phyloP scores from a whole-genome alignment of 2,888 invertebrate species.

The Chymomyza amoena region DNA sequence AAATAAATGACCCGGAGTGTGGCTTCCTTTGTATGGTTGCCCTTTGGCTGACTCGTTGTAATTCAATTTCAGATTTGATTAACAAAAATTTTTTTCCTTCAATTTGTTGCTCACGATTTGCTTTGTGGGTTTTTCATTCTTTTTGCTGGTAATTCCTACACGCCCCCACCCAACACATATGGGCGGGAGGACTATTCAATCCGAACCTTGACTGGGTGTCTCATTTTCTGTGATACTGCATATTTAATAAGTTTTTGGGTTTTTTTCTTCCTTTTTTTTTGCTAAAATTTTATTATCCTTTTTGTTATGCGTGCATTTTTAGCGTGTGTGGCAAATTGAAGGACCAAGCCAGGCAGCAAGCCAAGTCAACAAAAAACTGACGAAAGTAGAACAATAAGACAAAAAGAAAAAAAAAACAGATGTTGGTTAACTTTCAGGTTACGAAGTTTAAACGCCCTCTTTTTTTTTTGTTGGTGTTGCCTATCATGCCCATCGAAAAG shows the following conservation, averaged over 20 bases:
- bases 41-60: conserved; percentile 52
- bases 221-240: conserved; percentile 63
- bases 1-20: conserved; percentile 36
- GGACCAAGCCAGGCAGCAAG: background rate
- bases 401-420: background rate
- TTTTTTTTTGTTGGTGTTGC: too few species aligned
- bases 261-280: conserved; percentile 10
- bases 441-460: background rate
- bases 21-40: conserved; percentile 8
- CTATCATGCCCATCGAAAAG: too few species aligned
- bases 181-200: background rate
- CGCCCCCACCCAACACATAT: background rate
- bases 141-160: background rate
- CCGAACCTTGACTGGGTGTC: conserved; percentile 31
- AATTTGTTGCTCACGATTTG: conserved; percentile 28
- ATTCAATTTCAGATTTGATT: conserved; percentile 66
- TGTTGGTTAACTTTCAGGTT: background rate
- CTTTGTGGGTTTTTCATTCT: conserved; percentile 8
- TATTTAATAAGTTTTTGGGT: conserved; percentile 53
- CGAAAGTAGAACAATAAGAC: background rate
- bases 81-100: conserved; percentile 54
- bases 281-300: conserved; percentile 61
- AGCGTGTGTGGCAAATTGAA: background rate
- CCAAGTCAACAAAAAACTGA: background rate
- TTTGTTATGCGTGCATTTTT: conserved; percentile 18